Evolutionary conservation across 1,140 invertebrate species (phyloP).

Genomic region (Cardiocondyla obscurior): DNA sequence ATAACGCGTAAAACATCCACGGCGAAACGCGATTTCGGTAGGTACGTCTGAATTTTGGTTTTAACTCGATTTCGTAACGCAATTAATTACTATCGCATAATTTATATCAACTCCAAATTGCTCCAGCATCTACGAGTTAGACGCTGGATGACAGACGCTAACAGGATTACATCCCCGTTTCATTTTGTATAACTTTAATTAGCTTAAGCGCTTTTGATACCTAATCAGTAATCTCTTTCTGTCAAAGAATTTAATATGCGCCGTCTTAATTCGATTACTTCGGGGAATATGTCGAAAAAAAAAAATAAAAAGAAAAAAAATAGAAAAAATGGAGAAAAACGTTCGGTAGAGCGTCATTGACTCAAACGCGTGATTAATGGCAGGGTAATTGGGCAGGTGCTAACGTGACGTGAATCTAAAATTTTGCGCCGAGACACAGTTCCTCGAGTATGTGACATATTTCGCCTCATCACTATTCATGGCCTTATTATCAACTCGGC

Average conservation of each 20-base stretch:
- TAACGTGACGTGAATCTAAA: slow-evolving; percentile 36
- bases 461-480: slow-evolving; percentile 32
- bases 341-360: slow-evolving; percentile 5
- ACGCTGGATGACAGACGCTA: background rate
- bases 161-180: background rate
- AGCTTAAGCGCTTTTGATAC: background rate
- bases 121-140: background rate
- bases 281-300: background rate
- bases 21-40: too few species aligned
- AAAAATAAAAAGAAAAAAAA: too few species aligned
- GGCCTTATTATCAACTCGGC: slow-evolving; percentile 7
- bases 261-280: slow-evolving; percentile 13
- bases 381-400: slow-evolving; percentile 25
- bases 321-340: background rate
- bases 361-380: slow-evolving; percentile 35
- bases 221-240: background rate
- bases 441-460: slow-evolving; percentile 31
- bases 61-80: background rate
- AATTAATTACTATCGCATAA: background rate
- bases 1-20: background rate
- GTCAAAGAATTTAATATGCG: background rate
- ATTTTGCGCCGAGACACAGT: slow-evolving; percentile 15
- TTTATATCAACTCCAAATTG: background rate
- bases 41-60: background rate
- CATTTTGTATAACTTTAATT: background rate